A percentile compares a stretch with the other conserved stretches of the same genome.
These are phyloP conservation scores for Samia ricini DNA, from an alignment of 1,140 invertebrate species.

Conservation along the genomic window DNA sequence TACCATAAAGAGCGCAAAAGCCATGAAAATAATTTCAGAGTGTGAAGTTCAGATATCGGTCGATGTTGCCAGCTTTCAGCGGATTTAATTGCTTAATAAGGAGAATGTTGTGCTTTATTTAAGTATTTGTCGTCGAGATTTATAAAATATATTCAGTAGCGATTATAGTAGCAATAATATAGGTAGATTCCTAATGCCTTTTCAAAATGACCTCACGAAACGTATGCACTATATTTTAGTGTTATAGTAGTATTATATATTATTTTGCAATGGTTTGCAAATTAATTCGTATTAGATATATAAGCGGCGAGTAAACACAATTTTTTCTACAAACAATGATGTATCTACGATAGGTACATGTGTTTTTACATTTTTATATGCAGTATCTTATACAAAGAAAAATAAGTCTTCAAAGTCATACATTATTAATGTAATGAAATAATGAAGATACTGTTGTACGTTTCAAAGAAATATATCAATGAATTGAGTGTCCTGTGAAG, in stretches of 20 bases:
- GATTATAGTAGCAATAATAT: not conserved
- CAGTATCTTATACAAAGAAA: slow-evolving; percentile 8
- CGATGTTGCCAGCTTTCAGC: not conserved
- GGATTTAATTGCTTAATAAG: not conserved
- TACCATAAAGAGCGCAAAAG: not conserved
- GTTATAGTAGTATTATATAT: not conserved
- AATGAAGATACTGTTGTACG: too few relatives aligned
- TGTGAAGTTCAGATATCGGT: not conserved
- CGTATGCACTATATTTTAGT: not conserved
- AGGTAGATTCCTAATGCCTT: slow-evolving; percentile 1
- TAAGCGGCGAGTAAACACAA: not conserved
- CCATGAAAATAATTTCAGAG: not conserved
- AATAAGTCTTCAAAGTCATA: not conserved
- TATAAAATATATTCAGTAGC: not conserved
- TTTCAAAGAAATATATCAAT: too few relatives aligned
- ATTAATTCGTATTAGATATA: not conserved
- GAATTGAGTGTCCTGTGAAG: too few relatives aligned
- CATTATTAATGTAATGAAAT: not conserved
- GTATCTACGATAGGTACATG: slow-evolving; percentile 52
- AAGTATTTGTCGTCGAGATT: not conserved
- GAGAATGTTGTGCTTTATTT: not conserved
- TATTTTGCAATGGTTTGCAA: not conserved
- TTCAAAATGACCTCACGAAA: not conserved
- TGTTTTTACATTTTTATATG: slow-evolving; percentile 17
- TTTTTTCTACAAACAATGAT: not conserved